phyloP scores from a whole-genome alignment of 2,113 vertebrate genomes.

The Choloepus hoffmanni region DNA sequence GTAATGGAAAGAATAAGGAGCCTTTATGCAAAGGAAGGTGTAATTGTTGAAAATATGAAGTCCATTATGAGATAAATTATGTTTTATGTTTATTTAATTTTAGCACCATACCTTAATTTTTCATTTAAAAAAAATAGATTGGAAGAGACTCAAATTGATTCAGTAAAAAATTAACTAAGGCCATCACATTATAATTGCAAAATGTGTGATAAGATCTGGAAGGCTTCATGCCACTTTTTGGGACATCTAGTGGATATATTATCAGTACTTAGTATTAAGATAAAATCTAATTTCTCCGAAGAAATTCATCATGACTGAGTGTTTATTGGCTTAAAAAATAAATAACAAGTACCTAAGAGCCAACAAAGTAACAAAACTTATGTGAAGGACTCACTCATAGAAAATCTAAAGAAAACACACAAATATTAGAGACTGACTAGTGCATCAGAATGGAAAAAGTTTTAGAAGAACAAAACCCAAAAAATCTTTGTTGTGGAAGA shows the following conservation, averaged over 20 bases:
- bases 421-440: not conserved
- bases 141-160: not conserved
- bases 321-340: slow-evolving; percentile 30
- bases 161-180: not conserved
- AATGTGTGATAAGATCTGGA: not conserved
- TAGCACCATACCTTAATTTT: not conserved
- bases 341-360: not conserved
- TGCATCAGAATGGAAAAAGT: not conserved
- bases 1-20: not conserved
- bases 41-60: not conserved
- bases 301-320: not conserved
- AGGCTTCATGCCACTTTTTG: not conserved
- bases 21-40: not conserved
- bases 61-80: not conserved
- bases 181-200: not conserved
- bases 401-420: not conserved
- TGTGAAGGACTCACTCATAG: not conserved
- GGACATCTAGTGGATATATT: not conserved
- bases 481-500: not conserved
- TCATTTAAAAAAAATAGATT: slow-evolving; percentile 18
- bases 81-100: not conserved
- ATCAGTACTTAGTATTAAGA: not conserved
- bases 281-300: not conserved
- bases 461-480: not conserved
- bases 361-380: not conserved